Conservation (phyloP, 2,113 vertebrate genomes). For the Illadopsis cleaveri region DNA sequence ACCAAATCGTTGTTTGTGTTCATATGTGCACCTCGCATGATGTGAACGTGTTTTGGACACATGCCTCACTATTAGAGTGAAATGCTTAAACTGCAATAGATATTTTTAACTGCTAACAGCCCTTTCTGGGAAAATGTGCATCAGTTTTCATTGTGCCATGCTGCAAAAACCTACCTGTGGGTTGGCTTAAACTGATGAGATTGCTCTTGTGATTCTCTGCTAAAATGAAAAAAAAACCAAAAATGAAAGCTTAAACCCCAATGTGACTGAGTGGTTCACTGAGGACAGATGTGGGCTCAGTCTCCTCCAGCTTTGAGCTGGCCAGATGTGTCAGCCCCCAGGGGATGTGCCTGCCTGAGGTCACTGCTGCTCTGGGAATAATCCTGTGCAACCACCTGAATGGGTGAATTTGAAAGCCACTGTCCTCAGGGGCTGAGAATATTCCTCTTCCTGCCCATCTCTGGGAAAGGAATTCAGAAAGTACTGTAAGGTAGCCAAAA, state of each 20-base stretch:
- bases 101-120: not conserved
- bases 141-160: not conserved
- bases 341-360: not conserved
- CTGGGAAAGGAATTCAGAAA: not conserved
- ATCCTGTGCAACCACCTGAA: not conserved
- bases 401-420: not conserved
- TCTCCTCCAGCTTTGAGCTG: not conserved
- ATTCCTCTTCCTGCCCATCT: not conserved
- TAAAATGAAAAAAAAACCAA: not conserved
- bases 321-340: not conserved
- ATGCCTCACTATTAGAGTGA: not conserved
- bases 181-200: not conserved
- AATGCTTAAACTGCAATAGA: not conserved
- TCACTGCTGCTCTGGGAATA: not conserved
- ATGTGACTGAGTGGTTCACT: not conserved
- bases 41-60: accelerated
- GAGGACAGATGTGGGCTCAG: not conserved
- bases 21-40: not conserved
- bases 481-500: not conserved
- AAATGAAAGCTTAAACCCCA: not conserved
- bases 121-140: not conserved
- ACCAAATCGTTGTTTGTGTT: not conserved
- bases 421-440: not conserved
- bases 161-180: not conserved
- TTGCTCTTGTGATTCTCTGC: not conserved